A percentile compares a stretch with the other conserved stretches of the same genome.
phyloP scores from a whole-genome alignment of 2,888 invertebrate genomes.

The Dasysyrphus albostriatus region DNA sequence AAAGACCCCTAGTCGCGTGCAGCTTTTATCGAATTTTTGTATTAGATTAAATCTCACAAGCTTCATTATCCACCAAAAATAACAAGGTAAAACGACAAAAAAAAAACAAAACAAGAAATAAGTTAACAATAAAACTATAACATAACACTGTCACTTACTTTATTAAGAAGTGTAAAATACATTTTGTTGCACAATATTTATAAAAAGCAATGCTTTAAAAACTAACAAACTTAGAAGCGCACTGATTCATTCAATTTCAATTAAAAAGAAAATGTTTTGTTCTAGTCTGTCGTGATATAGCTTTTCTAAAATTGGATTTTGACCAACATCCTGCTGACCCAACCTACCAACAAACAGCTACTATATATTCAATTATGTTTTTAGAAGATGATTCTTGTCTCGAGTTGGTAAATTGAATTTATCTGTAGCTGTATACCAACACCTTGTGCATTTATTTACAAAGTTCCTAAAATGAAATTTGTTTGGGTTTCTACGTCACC shows the following conservation, averaged over 20 bases:
- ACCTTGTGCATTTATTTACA: neutral
- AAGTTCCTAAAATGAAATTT: neutral
- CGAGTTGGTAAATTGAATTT: neutral
- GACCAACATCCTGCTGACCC: constrained; percentile 36
- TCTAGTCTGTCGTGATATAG: constrained; percentile 30
- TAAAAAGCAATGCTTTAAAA: neutral
- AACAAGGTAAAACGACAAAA: neutral
- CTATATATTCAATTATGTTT: neutral
- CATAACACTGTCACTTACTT: constrained; percentile 21
- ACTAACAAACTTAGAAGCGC: neutral
- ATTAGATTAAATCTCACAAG: too few species aligned
- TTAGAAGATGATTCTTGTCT: neutral
- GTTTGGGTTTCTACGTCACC: constrained; percentile 41
- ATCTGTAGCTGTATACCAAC: neutral
- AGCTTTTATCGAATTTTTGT: too few species aligned
- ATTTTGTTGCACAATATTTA: constrained; percentile 33
- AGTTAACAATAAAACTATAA: neutral
- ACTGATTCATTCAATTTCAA: constrained; percentile 13
- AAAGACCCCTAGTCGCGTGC: too few species aligned
- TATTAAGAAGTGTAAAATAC: constrained; percentile 20
- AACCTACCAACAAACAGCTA: neutral
- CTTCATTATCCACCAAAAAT: too few species aligned
- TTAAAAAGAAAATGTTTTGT: neutral
- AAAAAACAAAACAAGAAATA: neutral
- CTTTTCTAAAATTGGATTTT: constrained; percentile 61